These are phyloP conservation scores for Vesta saturnalis DNA, from an alignment of 2,888 invertebrate genomes.

Conservation along the genomic window DNA sequence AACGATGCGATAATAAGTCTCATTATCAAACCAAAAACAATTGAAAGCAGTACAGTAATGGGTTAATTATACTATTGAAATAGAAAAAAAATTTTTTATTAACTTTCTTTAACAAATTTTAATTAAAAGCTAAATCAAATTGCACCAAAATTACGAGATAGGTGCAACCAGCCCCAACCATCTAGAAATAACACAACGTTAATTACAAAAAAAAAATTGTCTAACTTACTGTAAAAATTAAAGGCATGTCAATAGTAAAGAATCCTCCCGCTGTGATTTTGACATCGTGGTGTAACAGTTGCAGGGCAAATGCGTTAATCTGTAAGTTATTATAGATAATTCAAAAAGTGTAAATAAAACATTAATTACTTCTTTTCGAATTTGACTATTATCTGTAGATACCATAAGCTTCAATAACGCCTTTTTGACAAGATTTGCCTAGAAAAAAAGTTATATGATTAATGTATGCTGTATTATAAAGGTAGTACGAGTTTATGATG, in stretches of 20 bases:
- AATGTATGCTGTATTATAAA: too few relatives aligned
- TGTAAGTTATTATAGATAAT: background rate
- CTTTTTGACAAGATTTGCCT: background rate
- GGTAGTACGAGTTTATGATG: too few relatives aligned
- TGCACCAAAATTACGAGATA: slow-evolving; percentile 8
- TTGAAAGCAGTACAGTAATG: too few relatives aligned
- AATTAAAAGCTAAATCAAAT: background rate
- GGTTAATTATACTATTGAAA: too few relatives aligned
- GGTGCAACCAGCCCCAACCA: slow-evolving; percentile 4
- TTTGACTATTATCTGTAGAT: background rate
- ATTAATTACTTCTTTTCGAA: background rate
- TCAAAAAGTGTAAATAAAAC: background rate
- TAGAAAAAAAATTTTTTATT: too few relatives aligned
- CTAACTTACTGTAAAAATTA: slow-evolving; percentile 18
- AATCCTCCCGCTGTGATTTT: slow-evolving; percentile 22
- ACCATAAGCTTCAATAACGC: background rate
- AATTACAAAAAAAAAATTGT: background rate
- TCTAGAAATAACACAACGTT: background rate
- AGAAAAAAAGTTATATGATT: background rate
- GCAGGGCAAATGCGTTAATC: slow-evolving; percentile 25
- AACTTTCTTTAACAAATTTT: too few relatives aligned
- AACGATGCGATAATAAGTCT: too few relatives aligned
- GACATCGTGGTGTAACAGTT: slow-evolving; percentile 20
- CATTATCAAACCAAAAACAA: too few relatives aligned
- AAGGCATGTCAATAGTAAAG: slow-evolving; percentile 11